phyloP scores from a whole-genome alignment of 2,113 vertebrate genomes.

The Elaphurus davidianus region DNA sequence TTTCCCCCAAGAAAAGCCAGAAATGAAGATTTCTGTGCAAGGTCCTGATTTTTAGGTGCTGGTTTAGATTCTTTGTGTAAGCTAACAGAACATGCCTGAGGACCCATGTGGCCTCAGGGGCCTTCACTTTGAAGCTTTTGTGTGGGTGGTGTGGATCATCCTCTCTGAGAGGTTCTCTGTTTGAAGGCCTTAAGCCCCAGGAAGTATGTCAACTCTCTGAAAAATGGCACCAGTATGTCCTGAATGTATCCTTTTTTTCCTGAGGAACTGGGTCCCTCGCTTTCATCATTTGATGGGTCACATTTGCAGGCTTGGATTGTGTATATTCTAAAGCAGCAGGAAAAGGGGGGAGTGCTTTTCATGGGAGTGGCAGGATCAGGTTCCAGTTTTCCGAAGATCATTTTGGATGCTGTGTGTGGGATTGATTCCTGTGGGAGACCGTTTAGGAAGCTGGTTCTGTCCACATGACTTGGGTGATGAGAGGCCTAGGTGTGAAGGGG shows the following conservation, averaged over 20 bases:
- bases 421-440: neutral
- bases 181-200: neutral
- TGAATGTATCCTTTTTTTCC: neutral
- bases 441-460: neutral
- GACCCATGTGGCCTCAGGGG: neutral
- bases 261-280: neutral
- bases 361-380: neutral
- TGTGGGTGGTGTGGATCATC: neutral
- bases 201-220: neutral
- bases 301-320: neutral
- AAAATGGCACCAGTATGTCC: neutral
- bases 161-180: neutral
- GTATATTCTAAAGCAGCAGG: neutral
- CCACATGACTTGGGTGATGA: neutral
- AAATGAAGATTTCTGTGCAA: neutral
- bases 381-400: neutral
- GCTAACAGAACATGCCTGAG: neutral
- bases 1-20: neutral
- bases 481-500: neutral
- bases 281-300: neutral
- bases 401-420: neutral
- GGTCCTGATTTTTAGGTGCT: neutral
- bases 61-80: neutral
- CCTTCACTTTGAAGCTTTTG: neutral
- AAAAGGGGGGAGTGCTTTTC: neutral